Conservation (phyloP, 2,888 invertebrate genomes). For the Nebria salina region DNA sequence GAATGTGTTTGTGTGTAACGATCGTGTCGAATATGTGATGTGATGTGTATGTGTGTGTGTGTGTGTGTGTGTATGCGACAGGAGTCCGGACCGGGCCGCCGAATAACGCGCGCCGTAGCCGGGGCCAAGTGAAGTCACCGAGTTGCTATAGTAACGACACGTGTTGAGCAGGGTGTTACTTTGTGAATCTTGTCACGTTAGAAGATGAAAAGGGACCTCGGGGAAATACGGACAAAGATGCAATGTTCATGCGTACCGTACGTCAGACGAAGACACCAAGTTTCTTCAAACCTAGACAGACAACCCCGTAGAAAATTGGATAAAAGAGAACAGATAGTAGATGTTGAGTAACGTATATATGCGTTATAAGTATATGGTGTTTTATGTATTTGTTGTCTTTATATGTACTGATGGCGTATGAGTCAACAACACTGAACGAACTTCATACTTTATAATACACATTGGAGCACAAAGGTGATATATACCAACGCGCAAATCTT, state of each 20-base stretch:
- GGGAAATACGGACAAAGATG: slow-evolving; percentile 57
- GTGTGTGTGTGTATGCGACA: slow-evolving; percentile 7
- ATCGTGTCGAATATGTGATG: slow-evolving; percentile 2
- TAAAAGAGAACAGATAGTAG: slow-evolving; percentile 50
- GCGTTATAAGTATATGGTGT: slow-evolving; percentile 38
- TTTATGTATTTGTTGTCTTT: slow-evolving; percentile 29
- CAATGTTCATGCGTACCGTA: slow-evolving; percentile 51
- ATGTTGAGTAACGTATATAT: slow-evolving; percentile 39
- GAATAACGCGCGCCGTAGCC: slow-evolving; percentile 7
- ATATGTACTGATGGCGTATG: background rate
- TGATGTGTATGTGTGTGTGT: background rate
- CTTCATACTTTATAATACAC: background rate
- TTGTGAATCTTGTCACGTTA: slow-evolving; percentile 64
- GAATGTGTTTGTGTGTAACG: background rate
- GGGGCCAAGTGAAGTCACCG: slow-evolving; percentile 53
- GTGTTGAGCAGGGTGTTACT: slow-evolving; percentile 63
- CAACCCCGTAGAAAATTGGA: slow-evolving; percentile 51
- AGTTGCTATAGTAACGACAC: slow-evolving; percentile 64
- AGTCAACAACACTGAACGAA: slow-evolving; percentile 6
- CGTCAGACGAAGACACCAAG: slow-evolving; percentile 48
- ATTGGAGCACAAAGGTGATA: background rate
- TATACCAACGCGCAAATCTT: no score
- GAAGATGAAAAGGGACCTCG: slow-evolving; percentile 62
- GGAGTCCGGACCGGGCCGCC: slow-evolving; percentile 13
- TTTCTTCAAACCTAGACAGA: slow-evolving; percentile 53